Percentiles rank a stretch among this genome's conserved stretches.
Evolutionary conservation across 2,888 invertebrate genomes (phyloP).

Genomic region (Congeria kusceri): DNA sequence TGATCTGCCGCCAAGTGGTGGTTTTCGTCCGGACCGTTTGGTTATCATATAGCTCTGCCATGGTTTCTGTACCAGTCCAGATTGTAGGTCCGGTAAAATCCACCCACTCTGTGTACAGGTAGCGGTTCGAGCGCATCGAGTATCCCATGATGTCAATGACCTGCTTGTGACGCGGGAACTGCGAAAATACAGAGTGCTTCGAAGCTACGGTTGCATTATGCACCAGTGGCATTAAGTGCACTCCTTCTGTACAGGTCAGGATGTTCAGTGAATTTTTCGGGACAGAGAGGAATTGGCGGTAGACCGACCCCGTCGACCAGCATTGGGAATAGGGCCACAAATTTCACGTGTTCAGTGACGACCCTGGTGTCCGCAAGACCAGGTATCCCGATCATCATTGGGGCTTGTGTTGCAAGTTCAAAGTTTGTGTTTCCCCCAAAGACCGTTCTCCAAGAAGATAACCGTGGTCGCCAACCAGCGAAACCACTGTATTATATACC

Average conservation of each 20-base stretch:
- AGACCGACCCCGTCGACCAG: constrained; percentile 56
- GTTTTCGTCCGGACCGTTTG: constrained; percentile 61
- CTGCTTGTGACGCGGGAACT: neutral
- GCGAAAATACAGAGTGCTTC: neutral
- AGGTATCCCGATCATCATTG: constrained; percentile 69
- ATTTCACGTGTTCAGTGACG: constrained; percentile 55
- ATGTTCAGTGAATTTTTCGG: constrained; percentile 14
- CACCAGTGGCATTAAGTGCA: neutral
- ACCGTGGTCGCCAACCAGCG: constrained; percentile 70
- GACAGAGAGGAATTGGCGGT: neutral
- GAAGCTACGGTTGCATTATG: neutral
- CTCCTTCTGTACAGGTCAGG: constrained; percentile 2
- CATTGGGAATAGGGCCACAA: constrained; percentile 73
- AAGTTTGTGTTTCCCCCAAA: constrained; percentile 74
- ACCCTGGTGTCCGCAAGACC: constrained; percentile 59
- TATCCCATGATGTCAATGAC: constrained; percentile 60
- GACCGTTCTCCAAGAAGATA: constrained; percentile 65
- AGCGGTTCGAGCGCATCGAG: constrained; percentile 62
- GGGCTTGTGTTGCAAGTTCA: constrained; percentile 72
- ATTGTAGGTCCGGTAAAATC: constrained; percentile 50
- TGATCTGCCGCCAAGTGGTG: constrained; percentile 55
- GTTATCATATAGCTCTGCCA: constrained; percentile 66
- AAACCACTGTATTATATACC: constrained; percentile 67
- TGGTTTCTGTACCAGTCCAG: constrained; percentile 53
- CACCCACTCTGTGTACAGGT: constrained; percentile 73